Base-by-base conservation (phyloP, 1,140 invertebrate genomes). In the Lysiphlebus fabarum region DNA sequence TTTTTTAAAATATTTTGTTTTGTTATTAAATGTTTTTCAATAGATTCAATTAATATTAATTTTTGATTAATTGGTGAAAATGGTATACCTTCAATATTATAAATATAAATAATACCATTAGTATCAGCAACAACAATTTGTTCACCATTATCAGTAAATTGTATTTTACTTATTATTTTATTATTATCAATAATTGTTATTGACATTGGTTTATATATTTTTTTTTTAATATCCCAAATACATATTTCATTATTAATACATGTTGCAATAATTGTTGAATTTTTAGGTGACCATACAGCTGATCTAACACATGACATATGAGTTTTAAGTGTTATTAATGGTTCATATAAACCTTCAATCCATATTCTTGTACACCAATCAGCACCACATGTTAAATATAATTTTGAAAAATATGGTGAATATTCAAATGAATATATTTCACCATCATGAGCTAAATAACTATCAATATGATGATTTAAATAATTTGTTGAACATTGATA, bases 371-470 rank as follows among this genome's bases (percentile, higher is more conserved):
- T 83, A 38, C 81, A 85, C 84, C 89, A 91, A 73, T 95, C 93
- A 17, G 90, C 90, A 42, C 92, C 92, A 67, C 90, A 91, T 0
- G 91, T 91, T 0, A 92, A 77, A 62, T 90, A 87, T 11, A 95
- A 80, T 50, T 86, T 83, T 0, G 84, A 78, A 70, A 89, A 89
- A 76, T 87, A 93, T 0, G 86, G 86, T 6, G 92, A 95, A 79
- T 89, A 91, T 48, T 87, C 78, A 51, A 95, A 84, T 11, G 80
- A 82, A 68, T 90, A 90, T 1, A 95, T 84, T 0, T 89, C 85
- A 9, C 91, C 91, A 36, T 90, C 82, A 69, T 96, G 93, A 1
- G 90, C 90, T 53, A 85, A 74, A 56, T 88, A 88, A 0, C 87
- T 86, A 37, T 86, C 85, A 34, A 90, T 83, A 58, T 89, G 84